Conservation (phyloP, 2,113 vertebrate species). For the Nerophis ophidion region DNA sequence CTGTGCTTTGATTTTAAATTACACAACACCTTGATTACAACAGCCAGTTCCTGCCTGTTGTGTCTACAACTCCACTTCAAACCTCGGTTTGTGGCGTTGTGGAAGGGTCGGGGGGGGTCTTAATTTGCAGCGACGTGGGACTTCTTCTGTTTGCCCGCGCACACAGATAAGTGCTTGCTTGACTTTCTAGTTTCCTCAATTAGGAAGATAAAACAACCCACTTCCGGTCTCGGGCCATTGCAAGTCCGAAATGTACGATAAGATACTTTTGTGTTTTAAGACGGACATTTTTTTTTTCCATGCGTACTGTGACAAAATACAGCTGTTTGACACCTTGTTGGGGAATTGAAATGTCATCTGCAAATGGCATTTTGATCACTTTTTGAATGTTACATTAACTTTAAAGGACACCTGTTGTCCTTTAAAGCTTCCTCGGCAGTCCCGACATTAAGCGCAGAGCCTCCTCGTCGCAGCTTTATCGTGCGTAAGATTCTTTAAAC, state of each 20-base stretch:
- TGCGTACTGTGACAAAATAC: background rate
- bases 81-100: conserved; percentile 22
- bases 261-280: conserved; percentile 4
- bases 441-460: conserved; percentile 25
- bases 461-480: conserved; percentile 52
- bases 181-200: conserved; percentile 62
- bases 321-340: background rate
- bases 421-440: conserved; percentile 30
- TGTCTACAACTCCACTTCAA: conserved; percentile 17
- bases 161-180: conserved; percentile 53
- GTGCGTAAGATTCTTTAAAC: conserved; percentile 50
- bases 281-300: conserved; percentile 12
- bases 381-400: conserved; percentile 28
- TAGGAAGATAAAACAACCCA: conserved; percentile 53
- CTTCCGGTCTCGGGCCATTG: conserved; percentile 26
- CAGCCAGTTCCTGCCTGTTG: conserved; percentile 11
- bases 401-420: conserved; percentile 7
- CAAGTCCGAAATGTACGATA: conserved; percentile 26
- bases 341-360: background rate
- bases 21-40: conserved; percentile 12
- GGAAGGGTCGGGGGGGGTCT: background rate
- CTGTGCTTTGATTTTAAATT: conserved; percentile 3
- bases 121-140: conserved; percentile 38
- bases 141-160: conserved; percentile 38
- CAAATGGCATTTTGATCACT: background rate